Evolutionary conservation across 2,113 vertebrate species (phyloP), one percentile per base, ranked within the genome.

Genomic region (Corapipo altera): DNA sequence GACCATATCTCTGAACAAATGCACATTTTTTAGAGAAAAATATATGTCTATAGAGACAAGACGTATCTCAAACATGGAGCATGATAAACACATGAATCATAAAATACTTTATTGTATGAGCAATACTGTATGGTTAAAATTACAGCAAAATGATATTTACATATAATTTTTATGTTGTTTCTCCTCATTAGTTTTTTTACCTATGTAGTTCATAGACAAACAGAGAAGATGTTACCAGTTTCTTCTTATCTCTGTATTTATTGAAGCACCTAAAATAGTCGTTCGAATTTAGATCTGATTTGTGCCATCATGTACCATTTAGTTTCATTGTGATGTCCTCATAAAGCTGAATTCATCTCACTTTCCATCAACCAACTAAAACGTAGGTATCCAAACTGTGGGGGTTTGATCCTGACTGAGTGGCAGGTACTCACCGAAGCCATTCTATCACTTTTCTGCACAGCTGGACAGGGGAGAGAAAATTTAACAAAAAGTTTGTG

Each of bases 11-110:
- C 43, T 37, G 17, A 67, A 67, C 4, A 70, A 70, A 24, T 26
- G 8, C 24, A 28, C 0, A 27, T 23, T 78, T 85, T 44, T 7
- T 73, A n/a, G 9, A 62, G 14, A 57, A 85, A 67, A 82, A 41
- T 10, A 12, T 4, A 33, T 32, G 4, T 9, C 16, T 62, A 21
- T 11, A 26, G 20, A 49, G 15, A 77, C 81, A 69, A 71, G 1
- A 41, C 0, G 0, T 43, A 11, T 26, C 12, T 73, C 7, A 65
- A 39, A n/a, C 39, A 65, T 11, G 8, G 0, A 51, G 4, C 3
- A 41, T 22, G 8, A 49, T 14, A 73, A 81, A 67, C 17, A n/a
- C 0, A 12, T 39, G 13, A 65, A 39, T 81, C 4, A 12, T 8
- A 46, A 70, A 65, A 64, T 67, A 37, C 27, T 62, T 54, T 12